A percentile compares a stretch with the other conserved stretches of the same genome.
phyloP scores from a whole-genome alignment of 2,888 invertebrate species.

The Calameuta idolon region DNA sequence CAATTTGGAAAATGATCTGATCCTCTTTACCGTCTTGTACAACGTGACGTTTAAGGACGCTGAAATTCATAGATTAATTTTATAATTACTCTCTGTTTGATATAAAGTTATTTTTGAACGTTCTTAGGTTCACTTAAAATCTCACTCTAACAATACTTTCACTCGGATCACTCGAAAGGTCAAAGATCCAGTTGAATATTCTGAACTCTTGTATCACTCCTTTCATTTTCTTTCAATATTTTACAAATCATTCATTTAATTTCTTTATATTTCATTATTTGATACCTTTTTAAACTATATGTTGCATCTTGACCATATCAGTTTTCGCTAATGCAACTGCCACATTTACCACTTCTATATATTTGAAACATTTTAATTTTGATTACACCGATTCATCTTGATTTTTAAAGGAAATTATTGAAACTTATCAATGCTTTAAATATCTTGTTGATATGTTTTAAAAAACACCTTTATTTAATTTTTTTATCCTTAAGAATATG shows the following conservation, averaged over 20 bases:
- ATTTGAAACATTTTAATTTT: background rate
- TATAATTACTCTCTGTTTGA: background rate
- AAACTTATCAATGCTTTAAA: background rate
- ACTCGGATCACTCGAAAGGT: background rate
- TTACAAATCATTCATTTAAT: background rate
- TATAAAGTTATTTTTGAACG: background rate
- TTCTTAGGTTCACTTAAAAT: background rate
- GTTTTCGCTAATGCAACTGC: background rate
- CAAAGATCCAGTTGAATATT: background rate
- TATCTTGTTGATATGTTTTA: background rate
- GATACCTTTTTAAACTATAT: background rate
- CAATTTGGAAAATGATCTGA: slow-evolving; percentile 43
- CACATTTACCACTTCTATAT: background rate
- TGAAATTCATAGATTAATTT: background rate
- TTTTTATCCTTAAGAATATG: background rate
- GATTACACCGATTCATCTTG: background rate
- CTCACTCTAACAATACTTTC: background rate
- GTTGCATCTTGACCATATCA: background rate
- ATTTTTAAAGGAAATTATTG: background rate
- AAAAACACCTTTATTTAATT: background rate
- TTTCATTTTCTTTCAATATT: background rate
- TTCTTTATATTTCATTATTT: background rate
- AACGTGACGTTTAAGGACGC: slow-evolving; percentile 33
- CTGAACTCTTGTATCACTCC: background rate
- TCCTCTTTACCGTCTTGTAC: slow-evolving; percentile 21